Percentiles rank a stretch among this genome's conserved stretches.
Evolutionary conservation across 2,888 invertebrate species (phyloP).

Genomic region (Cryptophagus acutangulus): DNA sequence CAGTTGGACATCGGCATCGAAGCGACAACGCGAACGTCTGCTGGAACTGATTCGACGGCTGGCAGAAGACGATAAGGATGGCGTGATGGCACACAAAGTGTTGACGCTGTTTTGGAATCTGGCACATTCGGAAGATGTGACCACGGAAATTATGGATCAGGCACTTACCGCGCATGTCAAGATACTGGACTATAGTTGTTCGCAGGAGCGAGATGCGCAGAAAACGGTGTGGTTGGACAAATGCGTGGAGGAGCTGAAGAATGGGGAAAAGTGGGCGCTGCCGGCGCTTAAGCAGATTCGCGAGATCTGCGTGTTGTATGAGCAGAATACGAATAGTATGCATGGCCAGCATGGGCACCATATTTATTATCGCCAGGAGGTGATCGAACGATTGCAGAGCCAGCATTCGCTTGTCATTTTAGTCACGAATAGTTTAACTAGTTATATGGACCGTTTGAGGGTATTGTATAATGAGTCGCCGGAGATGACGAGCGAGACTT

Average conservation of each 20-base stretch:
- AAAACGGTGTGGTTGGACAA: slow-evolving; percentile 94
- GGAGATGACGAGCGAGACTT: slow-evolving; percentile 71
- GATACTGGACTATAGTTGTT: slow-evolving; percentile 96
- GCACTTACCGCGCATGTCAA: slow-evolving; percentile 92
- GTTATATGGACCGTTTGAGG: slow-evolving; percentile 85
- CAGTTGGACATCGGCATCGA: slow-evolving; percentile 89
- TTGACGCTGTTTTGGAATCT: slow-evolving; percentile 94
- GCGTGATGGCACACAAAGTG: slow-evolving; percentile 97
- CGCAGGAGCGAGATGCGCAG: slow-evolving; percentile 89
- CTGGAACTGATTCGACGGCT: slow-evolving; percentile 89
- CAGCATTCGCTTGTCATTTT: slow-evolving; percentile 90
- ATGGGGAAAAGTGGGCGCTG: slow-evolving; percentile 84
- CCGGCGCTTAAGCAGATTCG: slow-evolving; percentile 93
- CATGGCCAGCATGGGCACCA: slow-evolving; percentile 53
- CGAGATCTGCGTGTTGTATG: slow-evolving; percentile 93
- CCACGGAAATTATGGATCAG: slow-evolving; percentile 96
- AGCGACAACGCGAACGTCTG: slow-evolving; percentile 91
- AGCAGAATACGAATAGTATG: slow-evolving; percentile 66
- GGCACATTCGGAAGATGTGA: slow-evolving; percentile 92
- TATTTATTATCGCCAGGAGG: slow-evolving; percentile 53
- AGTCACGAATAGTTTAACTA: slow-evolving; percentile 86
- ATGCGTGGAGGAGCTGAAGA: slow-evolving; percentile 89
- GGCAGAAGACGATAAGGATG: slow-evolving; percentile 98
- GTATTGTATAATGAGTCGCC: slow-evolving; percentile 63
- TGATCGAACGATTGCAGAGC: slow-evolving; percentile 82